Base-by-base conservation (phyloP, 2,797 vertebrate species). In the Gallirallus australis region DNA sequence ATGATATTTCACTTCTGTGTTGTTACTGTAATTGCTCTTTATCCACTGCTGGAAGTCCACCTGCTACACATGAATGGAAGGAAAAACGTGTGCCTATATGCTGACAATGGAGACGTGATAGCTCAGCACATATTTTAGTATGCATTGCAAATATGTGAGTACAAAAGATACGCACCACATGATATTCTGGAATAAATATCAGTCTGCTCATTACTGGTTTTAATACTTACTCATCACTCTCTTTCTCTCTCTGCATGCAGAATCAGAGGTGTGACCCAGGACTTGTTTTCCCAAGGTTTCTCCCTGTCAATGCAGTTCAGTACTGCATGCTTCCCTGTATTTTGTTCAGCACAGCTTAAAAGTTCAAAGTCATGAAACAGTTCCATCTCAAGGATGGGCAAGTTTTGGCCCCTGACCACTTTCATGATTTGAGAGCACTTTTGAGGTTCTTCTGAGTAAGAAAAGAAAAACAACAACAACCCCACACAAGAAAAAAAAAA, bases 131-230 rank as follows among this genome's bases (percentile, higher is more conserved):
- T 56, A 54, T 70, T 71, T 78, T 19, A 91, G 65, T 60, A 65
- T 37, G 61, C 87, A 54, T 8, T 78, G 93, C 79, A 64, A 91
- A 64, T 75, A 80, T 20, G 70, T 15, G 72, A 90, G 65, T 57
- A 91, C 72, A 81, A 93, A 90, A 91, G 72, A 54, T 75, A 86
- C 1, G 0, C 20, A 37, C 24, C 72, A 71, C 50, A 40, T 78
- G 72, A 71, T 86, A 86, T 69, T 90, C 90, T 39, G 91, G 69
- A 94, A 91, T 80, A 90, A 88, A 82, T 83, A 91, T 45, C 73
- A 21, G 65, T 91, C 69, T 86, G 73, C 35, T 83, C 45, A 35
- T 68, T 68, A 65, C 72, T 76, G 47, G 1, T 61, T 94, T 72
- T 75, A 88, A 86, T 64, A 90, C 71, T 73, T 73, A 89, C 76